Evolutionary conservation across 2,888 invertebrate species (phyloP).

Genomic region (Heliconius aoede): DNA sequence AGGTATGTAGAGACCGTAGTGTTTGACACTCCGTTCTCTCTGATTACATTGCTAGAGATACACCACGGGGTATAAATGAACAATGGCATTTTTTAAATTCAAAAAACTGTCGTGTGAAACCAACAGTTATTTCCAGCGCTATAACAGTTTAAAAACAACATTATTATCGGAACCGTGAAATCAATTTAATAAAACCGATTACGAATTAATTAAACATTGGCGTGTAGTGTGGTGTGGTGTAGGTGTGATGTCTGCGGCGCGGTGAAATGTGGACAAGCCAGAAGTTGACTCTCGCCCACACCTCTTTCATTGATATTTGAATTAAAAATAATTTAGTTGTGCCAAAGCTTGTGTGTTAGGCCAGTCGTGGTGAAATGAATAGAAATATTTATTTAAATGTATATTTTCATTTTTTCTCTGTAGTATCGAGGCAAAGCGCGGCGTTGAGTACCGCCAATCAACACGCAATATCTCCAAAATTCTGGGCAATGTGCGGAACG

Average conservation of each 20-base stretch:
- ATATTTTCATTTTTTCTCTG: too few species aligned
- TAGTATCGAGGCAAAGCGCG: too few species aligned
- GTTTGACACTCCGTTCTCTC: too few species aligned
- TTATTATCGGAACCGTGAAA: conserved; percentile 22
- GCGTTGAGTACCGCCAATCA: too few species aligned
- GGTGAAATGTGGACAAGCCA: conserved; percentile 48
- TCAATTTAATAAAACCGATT: conserved; percentile 27
- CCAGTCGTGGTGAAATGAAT: too few species aligned
- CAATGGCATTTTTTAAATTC: too few species aligned
- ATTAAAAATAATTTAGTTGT: conserved; percentile 40
- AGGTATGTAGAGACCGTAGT: too few species aligned
- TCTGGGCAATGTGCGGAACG: too few species aligned
- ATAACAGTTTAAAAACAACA: conserved; percentile 12
- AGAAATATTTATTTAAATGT: too few species aligned
- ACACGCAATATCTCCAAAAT: too few species aligned
- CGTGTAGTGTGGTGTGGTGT: conserved; percentile 49
- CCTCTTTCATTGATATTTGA: conserved; percentile 37
- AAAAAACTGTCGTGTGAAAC: background rate
- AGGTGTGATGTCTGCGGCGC: conserved; percentile 49
- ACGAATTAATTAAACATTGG: conserved; percentile 32
- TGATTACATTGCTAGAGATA: too few species aligned
- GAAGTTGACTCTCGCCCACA: conserved; percentile 47
- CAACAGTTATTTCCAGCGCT: background rate
- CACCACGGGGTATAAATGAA: too few species aligned
- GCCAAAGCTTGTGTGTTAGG: conserved; percentile 22